Conservation (phyloP, 1,140 invertebrate species). For the Phocides pigmalion region DNA sequence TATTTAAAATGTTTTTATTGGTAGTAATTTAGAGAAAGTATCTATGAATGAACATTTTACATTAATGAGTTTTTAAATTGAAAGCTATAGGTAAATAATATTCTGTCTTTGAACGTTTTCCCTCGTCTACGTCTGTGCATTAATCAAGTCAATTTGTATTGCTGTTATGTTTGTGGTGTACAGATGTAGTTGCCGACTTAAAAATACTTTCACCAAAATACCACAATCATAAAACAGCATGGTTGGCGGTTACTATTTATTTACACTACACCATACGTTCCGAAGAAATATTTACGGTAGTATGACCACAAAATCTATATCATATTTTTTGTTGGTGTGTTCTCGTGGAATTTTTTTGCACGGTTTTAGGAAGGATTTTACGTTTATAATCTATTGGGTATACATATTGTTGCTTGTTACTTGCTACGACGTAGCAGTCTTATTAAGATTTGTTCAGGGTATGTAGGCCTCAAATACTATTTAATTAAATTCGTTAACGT, state of each 20-base stretch:
- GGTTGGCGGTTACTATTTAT: slow-evolving; percentile 56
- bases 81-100: background rate
- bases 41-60: too few relatives aligned
- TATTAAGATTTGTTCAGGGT: background rate
- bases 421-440: background rate
- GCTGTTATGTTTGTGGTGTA: slow-evolving; percentile 36
- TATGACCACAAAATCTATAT: slow-evolving; percentile 36
- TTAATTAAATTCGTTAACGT: slow-evolving; percentile 20
- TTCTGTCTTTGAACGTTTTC: background rate
- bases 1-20: too few relatives aligned
- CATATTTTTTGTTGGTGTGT: slow-evolving; percentile 24
- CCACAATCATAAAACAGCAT: slow-evolving; percentile 60
- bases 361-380: background rate
- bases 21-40: too few relatives aligned
- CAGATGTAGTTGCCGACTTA: slow-evolving; percentile 41
- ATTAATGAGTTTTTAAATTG: too few relatives aligned
- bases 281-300: slow-evolving; percentile 53
- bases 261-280: slow-evolving; percentile 51
- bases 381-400: too few relatives aligned
- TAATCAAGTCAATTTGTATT: slow-evolving; percentile 35
- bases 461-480: slow-evolving; percentile 15
- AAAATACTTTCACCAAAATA: slow-evolving; percentile 70
- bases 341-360: background rate
- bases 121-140: slow-evolving; percentile 19
- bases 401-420: background rate